Evolutionary conservation across 2,888 invertebrate genomes (phyloP).

Genomic region (Nudaria mundana): DNA sequence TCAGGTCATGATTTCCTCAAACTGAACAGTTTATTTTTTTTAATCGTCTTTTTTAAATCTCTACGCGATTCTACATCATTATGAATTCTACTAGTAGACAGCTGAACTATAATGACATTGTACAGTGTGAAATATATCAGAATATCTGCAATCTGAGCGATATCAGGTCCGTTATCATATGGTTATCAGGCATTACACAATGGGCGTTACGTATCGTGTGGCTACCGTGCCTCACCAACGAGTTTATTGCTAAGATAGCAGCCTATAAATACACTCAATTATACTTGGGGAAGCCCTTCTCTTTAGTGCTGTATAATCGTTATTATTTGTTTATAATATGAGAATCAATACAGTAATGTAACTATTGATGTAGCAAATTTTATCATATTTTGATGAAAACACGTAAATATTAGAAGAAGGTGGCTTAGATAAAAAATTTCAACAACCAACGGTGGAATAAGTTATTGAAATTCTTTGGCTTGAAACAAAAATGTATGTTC

Average conservation of each 20-base stretch:
- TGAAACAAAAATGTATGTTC: too few relatives aligned
- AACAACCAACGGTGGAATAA: too few relatives aligned
- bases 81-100: not conserved
- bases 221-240: conserved; percentile 21
- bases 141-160: conserved; percentile 28
- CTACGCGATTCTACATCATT: not conserved
- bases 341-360: too few relatives aligned
- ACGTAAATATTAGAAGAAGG: too few relatives aligned
- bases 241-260: conserved; percentile 28
- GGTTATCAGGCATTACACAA: conserved; percentile 34
- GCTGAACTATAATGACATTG: conserved; percentile 16
- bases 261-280: conserved; percentile 20
- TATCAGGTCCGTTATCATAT: conserved; percentile 34
- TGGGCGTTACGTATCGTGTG: conserved; percentile 14
- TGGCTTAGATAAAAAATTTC: too few relatives aligned
- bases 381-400: too few relatives aligned
- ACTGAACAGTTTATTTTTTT: not conserved
- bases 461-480: too few relatives aligned
- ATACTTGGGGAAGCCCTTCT: conserved; percentile 27
- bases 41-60: not conserved
- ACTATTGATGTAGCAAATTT: too few relatives aligned
- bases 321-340: too few relatives aligned
- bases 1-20: too few relatives aligned
- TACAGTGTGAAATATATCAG: conserved; percentile 11
- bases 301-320: conserved; percentile 2